Evolutionary conservation across 92 coral and sea anemone species (phyloP).

Genomic region (Zoanthus sansibaricus): DNA sequence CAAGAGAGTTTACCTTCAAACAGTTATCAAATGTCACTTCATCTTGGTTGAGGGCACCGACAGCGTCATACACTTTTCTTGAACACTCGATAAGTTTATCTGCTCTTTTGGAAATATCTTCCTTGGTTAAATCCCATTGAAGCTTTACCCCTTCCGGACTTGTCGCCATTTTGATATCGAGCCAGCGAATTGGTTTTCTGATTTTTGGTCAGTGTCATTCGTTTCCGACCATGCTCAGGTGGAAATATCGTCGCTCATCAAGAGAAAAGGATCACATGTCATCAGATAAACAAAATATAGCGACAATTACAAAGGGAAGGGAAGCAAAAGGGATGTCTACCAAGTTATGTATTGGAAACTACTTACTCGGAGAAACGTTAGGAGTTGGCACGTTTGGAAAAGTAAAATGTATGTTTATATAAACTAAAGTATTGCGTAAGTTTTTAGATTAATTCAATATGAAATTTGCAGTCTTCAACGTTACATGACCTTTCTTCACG

Average conservation of each 20-base stretch:
- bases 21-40: constrained; percentile 83
- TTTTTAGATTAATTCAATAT: neutral
- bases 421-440: neutral
- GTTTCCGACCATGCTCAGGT: constrained; percentile 6
- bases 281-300: constrained; percentile 44
- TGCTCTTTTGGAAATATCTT: constrained; percentile 80
- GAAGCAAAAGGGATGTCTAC: neutral
- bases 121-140: constrained; percentile 84
- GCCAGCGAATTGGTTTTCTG: neutral
- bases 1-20: constrained; percentile 73
- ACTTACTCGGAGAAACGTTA: constrained; percentile 84
- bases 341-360: constrained; percentile 85
- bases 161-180: constrained; percentile 54
- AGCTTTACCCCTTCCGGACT: constrained; percentile 69
- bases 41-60: constrained; percentile 85
- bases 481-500: constrained; percentile 8
- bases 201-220: constrained; percentile 11
- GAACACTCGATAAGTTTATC: constrained; percentile 84
- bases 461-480: neutral
- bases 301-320: constrained; percentile 56
- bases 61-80: constrained; percentile 80
- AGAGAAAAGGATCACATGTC: constrained; percentile 50
- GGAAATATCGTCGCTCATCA: constrained; percentile 8
- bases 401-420: constrained; percentile 85
- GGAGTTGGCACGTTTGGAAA: constrained; percentile 99